Evolutionary conservation across 2,888 invertebrate genomes (phyloP), one percentile per base, ranked within the genome.

Genomic region (Pterostichus madidus): DNA sequence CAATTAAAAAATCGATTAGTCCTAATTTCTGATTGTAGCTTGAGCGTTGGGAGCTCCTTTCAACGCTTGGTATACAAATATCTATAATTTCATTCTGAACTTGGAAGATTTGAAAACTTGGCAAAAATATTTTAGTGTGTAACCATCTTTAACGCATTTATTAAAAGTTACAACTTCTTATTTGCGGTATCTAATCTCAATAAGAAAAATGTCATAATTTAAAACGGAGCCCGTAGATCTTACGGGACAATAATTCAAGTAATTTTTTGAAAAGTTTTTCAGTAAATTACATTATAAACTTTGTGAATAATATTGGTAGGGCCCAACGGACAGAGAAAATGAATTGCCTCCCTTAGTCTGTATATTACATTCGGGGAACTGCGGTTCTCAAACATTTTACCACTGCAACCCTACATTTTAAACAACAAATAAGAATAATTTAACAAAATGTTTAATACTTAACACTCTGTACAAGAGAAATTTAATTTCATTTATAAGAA

Each of bases 271-370:
- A 85, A 84, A 84, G 84, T 85, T 85, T 82, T 68, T 68, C 68
- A 84, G 81, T 84, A 85, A 85, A 85, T 84, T 83, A 81, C 73
- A 81, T 81, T 81, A 81, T 81, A 83, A 84, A 86, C 84, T 86
- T 85, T 84, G 80, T 84, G 84, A 85, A 85, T 86, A 86, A 85
- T 85, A 86, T 85, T 83, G 84, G 85, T 84, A 78, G 84, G 83
- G 85, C 85, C 85, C 84, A 85, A 84, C 84, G 85, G 85, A 81
- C 84, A 82, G 80, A 71, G 76, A 84, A 83, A 85, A 84, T 83
- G 80, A 78, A 84, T 84, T 81, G 75, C 81, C 44, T 59, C 44
- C 59, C 31, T 39, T 15, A 44, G 75, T 59, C 46, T 73, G 81
- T 81, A 81, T 81, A 81, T 81, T 81, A 81, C 81, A 75, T 75